These are phyloP conservation scores for Psylliodes chrysocephalus DNA, from an alignment of 2,888 invertebrate genomes.

Conservation along the genomic window DNA sequence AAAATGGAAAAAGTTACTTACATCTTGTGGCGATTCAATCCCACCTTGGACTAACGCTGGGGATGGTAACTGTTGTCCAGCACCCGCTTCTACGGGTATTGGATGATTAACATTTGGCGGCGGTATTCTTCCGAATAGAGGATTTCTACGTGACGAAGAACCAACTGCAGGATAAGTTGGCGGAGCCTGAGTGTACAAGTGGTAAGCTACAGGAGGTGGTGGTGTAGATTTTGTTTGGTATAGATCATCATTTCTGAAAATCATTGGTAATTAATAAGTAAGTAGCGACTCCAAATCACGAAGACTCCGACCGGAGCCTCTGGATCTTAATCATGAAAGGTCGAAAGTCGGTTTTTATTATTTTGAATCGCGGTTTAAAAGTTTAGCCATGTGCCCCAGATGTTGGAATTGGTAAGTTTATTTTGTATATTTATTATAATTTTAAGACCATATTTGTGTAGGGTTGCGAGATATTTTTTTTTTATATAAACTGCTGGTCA, in stretches of 20 bases:
- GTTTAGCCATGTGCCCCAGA: no score
- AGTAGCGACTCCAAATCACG: no score
- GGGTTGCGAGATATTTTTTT: no score
- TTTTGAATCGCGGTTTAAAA: no score
- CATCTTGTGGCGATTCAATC: background rate
- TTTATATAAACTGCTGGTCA: no score
- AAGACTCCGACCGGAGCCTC: no score
- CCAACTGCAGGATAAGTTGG: conserved; percentile 38
- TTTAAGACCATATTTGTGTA: no score
- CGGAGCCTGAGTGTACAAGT: conserved; percentile 51
- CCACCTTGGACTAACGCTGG: background rate
- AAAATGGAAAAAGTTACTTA: background rate
- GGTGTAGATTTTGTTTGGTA: conserved; percentile 78
- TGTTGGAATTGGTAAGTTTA: no score
- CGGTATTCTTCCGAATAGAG: conserved; percentile 13
- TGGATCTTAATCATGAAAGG: no score
- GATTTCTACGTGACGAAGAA: conserved; percentile 14
- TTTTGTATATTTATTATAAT: no score
- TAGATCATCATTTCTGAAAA: conserved; percentile 83
- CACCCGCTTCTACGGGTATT: background rate
- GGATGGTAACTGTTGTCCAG: background rate
- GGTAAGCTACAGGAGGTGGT: conserved; percentile 66
- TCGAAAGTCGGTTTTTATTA: no score
- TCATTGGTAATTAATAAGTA: no score
- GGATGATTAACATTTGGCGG: conserved; percentile 5